Percentiles rank a stretch among this genome's conserved stretches.
Conservation (phyloP, 2,888 invertebrate genomes). For the Hirudinaria manillensis region DNA sequence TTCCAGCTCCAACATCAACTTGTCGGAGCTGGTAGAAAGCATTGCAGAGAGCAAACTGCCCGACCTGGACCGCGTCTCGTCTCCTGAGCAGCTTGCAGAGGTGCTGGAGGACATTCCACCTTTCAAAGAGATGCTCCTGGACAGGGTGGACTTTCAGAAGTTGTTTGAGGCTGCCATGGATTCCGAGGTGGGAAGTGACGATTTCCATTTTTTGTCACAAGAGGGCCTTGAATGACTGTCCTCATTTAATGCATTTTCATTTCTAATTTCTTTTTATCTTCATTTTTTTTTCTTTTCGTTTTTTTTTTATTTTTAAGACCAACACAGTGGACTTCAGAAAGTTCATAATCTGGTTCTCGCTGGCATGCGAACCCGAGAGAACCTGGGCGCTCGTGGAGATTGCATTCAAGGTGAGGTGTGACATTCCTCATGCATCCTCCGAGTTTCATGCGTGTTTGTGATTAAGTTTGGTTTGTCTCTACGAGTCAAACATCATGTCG, state of each 20-base stretch:
- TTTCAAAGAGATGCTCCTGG: neutral
- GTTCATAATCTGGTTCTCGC: slow-evolving; percentile 20
- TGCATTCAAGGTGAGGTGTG: slow-evolving; percentile 22
- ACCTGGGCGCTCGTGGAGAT: slow-evolving; percentile 16
- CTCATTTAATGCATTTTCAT: neutral
- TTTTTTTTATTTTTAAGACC: neutral
- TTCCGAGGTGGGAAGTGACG: neutral
- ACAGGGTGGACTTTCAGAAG: neutral
- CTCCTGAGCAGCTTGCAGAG: too few relatives aligned
- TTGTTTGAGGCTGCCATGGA: neutral
- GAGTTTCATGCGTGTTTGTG: neutral
- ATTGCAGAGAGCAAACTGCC: too few relatives aligned
- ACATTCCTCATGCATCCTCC: neutral
- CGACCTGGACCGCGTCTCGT: too few relatives aligned
- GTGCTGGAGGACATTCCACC: too few relatives aligned
- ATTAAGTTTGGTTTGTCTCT: too few relatives aligned
- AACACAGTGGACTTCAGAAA: slow-evolving; percentile 1
- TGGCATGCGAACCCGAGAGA: slow-evolving; percentile 11
- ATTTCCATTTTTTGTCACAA: neutral
- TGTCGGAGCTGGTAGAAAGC: too few relatives aligned
- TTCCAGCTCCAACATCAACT: too few relatives aligned
- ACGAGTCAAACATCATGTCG: too few relatives aligned
- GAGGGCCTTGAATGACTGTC: neutral
- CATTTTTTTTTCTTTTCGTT: too few relatives aligned
- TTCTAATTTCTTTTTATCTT: neutral